Conservation (phyloP, 1,140 invertebrate species). For the Lasaia peninsularis region DNA sequence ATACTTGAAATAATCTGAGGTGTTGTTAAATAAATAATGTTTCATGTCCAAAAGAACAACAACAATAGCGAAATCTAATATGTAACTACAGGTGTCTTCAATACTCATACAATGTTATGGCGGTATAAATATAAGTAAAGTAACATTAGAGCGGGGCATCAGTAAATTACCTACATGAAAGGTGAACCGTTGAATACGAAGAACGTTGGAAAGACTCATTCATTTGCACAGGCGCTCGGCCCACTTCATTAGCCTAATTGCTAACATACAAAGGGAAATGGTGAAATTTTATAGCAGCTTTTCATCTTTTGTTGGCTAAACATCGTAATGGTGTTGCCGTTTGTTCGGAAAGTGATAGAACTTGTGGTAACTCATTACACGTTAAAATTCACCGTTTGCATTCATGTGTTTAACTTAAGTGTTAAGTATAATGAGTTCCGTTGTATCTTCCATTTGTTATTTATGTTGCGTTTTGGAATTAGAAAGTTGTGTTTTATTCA, state of each 20-base stretch:
- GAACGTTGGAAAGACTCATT: slow-evolving; percentile 54
- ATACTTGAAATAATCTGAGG: too few relatives aligned
- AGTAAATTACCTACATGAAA: slow-evolving; percentile 71
- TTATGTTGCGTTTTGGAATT: neutral
- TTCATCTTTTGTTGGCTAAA: slow-evolving; percentile 69
- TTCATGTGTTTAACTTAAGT: neutral
- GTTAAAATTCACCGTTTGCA: neutral
- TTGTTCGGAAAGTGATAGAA: slow-evolving; percentile 20
- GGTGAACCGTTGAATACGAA: slow-evolving; percentile 57
- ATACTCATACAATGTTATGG: neutral
- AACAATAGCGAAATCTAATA: too few relatives aligned
- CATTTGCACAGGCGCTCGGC: slow-evolving; percentile 50
- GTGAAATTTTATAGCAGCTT: slow-evolving; percentile 67
- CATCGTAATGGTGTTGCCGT: slow-evolving; percentile 39
- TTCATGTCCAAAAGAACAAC: too few relatives aligned
- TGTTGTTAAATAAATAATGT: too few relatives aligned
- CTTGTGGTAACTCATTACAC: slow-evolving; percentile 5
- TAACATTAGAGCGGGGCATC: slow-evolving; percentile 37
- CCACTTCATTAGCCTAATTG: slow-evolving; percentile 74
- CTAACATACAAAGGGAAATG: slow-evolving; percentile 60
- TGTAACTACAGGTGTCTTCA: neutral
- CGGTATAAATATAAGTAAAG: slow-evolving; percentile 41
- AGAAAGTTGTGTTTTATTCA: slow-evolving; percentile 3
- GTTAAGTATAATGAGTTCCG: neutral
- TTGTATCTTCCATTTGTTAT: neutral